A percentile compares a stretch with the other conserved stretches of the same genome.
These are phyloP conservation scores for Subanguina moxae DNA, from an alignment of 1,140 invertebrate species.

Conservation along the genomic window DNA sequence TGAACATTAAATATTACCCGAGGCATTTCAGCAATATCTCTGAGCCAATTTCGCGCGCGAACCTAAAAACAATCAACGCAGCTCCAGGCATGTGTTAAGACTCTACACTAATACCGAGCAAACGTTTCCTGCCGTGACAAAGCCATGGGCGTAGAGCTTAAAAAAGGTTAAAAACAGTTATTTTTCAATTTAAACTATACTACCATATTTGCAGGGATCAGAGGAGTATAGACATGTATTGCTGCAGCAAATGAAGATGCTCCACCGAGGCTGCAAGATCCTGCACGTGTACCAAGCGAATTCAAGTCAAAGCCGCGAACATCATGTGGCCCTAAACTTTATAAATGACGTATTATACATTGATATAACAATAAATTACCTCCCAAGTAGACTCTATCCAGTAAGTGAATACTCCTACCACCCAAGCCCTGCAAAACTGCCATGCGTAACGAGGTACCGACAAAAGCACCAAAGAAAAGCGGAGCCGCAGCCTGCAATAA, in stretches of 20 bases:
- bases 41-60: conserved; percentile 30
- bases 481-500: conserved; percentile 43
- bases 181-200: conserved; percentile 10
- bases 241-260: conserved; percentile 32
- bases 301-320: conserved; percentile 54
- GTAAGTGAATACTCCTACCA: conserved; percentile 46
- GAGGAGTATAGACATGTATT: conserved; percentile 48
- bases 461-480: conserved; percentile 41
- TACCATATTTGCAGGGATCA: conserved; percentile 48
- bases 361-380: conserved; percentile 2
- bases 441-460: conserved; percentile 41
- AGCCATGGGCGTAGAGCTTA: conserved; percentile 51
- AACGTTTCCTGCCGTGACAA: conserved; percentile 47
- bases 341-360: too few species aligned
- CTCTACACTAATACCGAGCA: conserved; percentile 6
- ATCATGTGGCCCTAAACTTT: conserved; percentile 40
- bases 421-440: conserved; percentile 36
- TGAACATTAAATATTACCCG: conserved; percentile 16
- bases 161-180: conserved; percentile 12
- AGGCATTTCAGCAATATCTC: conserved; percentile 41
- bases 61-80: conserved; percentile 13
- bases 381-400: conserved; percentile 54
- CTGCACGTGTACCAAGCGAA: conserved; percentile 47
- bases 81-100: too few species aligned
- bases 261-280: conserved; percentile 46